phyloP scores from a whole-genome alignment of 2,797 vertebrate species.

The Myotis planiceps region DNA sequence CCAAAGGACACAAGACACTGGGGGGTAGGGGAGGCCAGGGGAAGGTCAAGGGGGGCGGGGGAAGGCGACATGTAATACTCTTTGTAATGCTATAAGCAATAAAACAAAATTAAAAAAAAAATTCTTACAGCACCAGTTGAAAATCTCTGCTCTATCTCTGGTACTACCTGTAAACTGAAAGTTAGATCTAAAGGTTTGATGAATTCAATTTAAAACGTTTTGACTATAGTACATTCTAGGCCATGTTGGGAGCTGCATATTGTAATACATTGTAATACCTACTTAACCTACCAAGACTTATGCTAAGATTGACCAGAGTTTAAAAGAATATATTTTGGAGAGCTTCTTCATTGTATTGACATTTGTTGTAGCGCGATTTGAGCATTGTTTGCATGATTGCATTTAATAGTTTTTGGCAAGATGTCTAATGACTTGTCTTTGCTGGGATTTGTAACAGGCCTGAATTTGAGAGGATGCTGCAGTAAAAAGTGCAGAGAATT shows the following conservation, averaged over 20 bases:
- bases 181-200: background rate
- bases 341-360: background rate
- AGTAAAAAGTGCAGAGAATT: background rate
- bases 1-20: no score
- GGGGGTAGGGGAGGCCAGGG: no score
- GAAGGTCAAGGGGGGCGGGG: no score
- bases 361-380: background rate
- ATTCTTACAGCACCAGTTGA: background rate
- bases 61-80: no score
- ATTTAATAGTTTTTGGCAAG: conserved; percentile 14
- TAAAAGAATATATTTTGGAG: background rate
- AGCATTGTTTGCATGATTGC: background rate
- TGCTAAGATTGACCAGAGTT: background rate
- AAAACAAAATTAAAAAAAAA: no score
- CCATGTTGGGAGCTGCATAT: background rate
- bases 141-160: background rate
- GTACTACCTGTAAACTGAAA: background rate
- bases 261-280: background rate
- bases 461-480: background rate
- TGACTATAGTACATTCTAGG: background rate
- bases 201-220: background rate
- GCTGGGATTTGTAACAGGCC: background rate
- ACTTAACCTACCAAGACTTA: background rate
- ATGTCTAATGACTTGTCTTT: background rate
- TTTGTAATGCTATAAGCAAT: no score